phyloP scores from a whole-genome alignment of 2,797 vertebrate species.

The Myotis pilosus region DNA sequence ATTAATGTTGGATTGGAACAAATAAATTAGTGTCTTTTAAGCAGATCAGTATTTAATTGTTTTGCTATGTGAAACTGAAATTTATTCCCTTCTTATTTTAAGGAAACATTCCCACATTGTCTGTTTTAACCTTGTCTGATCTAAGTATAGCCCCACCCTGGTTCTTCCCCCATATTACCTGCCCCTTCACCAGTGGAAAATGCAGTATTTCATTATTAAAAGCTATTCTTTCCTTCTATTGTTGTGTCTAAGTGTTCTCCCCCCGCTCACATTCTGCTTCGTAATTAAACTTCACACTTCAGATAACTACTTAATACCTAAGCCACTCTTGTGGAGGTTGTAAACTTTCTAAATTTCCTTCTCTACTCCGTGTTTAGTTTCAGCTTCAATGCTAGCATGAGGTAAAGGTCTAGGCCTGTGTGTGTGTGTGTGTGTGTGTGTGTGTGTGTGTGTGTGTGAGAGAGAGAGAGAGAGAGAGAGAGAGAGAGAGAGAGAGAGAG shows the following conservation, averaged over 20 bases:
- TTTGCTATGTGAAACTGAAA: not conserved
- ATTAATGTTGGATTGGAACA: not conserved
- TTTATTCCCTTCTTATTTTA: not conserved
- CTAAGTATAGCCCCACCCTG: not conserved
- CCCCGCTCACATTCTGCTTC: not conserved
- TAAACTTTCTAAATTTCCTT: not conserved
- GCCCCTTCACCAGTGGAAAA: fast-evolving
- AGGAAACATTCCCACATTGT: not conserved
- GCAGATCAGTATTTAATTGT: not conserved
- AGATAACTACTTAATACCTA: not conserved
- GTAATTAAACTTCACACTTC: not conserved
- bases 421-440: not conserved
- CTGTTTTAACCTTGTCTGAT: not conserved
- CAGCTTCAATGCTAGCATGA: not conserved
- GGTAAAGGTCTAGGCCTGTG: not conserved
- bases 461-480: not conserved
- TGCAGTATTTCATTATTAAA: not conserved
- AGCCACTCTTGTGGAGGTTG: not conserved
- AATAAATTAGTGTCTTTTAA: not conserved
- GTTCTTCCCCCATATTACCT: not conserved
- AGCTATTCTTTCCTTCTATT: not conserved
- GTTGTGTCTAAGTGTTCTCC: not conserved
- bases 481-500: not conserved
- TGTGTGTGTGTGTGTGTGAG: not conserved
- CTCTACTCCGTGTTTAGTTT: not conserved